phyloP scores from a whole-genome alignment of 2,797 vertebrate genomes.

The Clarias laeviceps region DNA sequence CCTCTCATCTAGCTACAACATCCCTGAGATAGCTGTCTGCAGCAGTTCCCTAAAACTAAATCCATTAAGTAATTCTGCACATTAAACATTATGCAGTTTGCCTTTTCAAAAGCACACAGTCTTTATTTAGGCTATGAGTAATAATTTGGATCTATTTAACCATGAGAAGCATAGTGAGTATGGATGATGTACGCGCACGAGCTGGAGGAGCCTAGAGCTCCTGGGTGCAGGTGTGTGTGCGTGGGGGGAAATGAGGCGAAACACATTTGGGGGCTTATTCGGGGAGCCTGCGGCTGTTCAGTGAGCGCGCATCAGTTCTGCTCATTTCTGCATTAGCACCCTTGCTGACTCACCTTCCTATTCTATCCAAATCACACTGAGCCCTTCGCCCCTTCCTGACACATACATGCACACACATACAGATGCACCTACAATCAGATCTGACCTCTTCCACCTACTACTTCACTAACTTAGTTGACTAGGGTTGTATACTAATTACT shows the following conservation, averaged over 20 bases:
- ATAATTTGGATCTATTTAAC: conserved; percentile 9
- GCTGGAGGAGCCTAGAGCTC: conserved; percentile 10
- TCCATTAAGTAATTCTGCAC: neutral
- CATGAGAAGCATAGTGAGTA: neutral
- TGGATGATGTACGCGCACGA: neutral
- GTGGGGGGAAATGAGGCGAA: conserved; percentile 25
- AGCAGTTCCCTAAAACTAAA: neutral
- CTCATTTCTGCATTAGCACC: conserved; percentile 65
- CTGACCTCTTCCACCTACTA: conserved; percentile 27
- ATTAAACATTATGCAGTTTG: neutral
- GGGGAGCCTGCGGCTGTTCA: conserved; percentile 64
- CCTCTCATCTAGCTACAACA: conserved; percentile 40
- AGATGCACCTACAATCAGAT: conserved; percentile 13
- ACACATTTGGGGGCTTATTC: conserved; percentile 33
- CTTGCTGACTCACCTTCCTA: conserved; percentile 70
- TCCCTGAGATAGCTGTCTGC: conserved; percentile 18
- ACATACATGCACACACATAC: conserved; percentile 56
- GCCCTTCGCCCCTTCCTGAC: conserved; percentile 16
- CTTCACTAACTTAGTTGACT: neutral
- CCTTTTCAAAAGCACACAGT: conserved; percentile 1
- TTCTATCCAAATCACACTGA: conserved; percentile 60
- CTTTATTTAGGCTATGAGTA: neutral
- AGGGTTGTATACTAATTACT: neutral
- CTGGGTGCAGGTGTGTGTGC: conserved; percentile 17
- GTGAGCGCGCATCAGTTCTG: conserved; percentile 69